A percentile compares a stretch with the other conserved stretches of the same genome.
Conservation (phyloP, 1,140 invertebrate genomes). For the Stegodyphus dumicola region DNA sequence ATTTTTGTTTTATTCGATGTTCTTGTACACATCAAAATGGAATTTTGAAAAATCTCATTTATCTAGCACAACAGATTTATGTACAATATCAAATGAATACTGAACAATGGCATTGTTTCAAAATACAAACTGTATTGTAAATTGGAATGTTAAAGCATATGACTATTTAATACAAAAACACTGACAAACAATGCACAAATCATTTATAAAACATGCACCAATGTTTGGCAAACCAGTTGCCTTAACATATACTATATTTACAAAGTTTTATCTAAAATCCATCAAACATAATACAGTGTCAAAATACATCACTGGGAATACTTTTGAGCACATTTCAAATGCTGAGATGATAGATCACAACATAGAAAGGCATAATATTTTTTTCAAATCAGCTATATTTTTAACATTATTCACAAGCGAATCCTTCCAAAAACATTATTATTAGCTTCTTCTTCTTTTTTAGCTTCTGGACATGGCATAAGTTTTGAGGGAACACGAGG, state of each 20-base stretch:
- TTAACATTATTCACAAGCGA: slow-evolving; percentile 38
- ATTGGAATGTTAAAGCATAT: no score
- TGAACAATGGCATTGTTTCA: no score
- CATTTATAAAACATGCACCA: no score
- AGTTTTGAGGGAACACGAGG: slow-evolving; percentile 42
- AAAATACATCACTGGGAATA: not conserved
- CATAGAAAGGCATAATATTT: not conserved
- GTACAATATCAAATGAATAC: no score
- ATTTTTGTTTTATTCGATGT: no score
- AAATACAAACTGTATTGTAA: no score
- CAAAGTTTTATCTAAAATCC: slow-evolving; percentile 7
- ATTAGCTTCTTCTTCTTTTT: slow-evolving; percentile 49
- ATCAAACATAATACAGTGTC: not conserved
- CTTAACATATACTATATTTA: not conserved
- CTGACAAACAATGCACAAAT: no score
- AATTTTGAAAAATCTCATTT: no score
- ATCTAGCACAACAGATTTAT: no score
- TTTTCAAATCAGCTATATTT: not conserved
- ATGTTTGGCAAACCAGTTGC: no score
- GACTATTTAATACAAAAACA: no score
- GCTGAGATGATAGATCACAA: not conserved
- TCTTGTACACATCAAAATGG: no score
- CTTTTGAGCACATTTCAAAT: slow-evolving; percentile 6
- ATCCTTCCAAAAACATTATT: slow-evolving; percentile 50
- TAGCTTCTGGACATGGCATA: slow-evolving; percentile 53